Conservation (phyloP, 1,140 invertebrate species). For the Ditylenchus dipsaci region DNA sequence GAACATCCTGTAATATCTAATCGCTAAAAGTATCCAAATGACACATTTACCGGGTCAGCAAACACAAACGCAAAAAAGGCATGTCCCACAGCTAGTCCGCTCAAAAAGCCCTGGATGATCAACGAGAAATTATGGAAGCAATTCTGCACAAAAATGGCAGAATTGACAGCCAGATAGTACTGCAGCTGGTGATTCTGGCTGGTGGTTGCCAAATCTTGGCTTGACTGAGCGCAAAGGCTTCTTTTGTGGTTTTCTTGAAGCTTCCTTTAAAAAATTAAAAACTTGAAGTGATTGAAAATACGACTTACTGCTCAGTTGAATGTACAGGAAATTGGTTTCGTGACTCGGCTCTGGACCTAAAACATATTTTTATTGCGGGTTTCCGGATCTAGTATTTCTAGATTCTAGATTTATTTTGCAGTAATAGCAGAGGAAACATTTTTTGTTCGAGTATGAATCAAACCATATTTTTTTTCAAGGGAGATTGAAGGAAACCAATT, state of each 20-base stretch:
- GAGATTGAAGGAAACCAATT: no score
- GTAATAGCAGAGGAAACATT: no score
- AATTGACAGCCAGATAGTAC: background rate
- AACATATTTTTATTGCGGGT: no score
- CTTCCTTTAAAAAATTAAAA: no score
- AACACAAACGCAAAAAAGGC: slow-evolving; percentile 1
- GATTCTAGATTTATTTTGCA: no score
- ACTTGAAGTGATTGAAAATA: no score
- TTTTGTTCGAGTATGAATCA: no score
- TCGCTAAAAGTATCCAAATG: background rate
- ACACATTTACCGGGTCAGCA: background rate
- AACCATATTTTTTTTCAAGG: no score
- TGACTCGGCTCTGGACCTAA: background rate
- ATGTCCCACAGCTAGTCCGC: background rate
- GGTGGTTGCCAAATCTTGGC: background rate
- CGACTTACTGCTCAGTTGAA: background rate
- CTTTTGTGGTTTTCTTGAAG: background rate
- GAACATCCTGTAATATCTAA: background rate
- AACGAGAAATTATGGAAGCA: background rate
- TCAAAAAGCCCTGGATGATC: background rate
- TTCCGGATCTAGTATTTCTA: no score
- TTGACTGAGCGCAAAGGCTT: background rate
- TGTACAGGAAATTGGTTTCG: background rate
- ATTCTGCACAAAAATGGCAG: background rate
- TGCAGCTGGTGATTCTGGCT: background rate